These are phyloP conservation scores for Lepidocyrtoides sp. DNA, from an alignment of 2,888 invertebrate species.

Conservation along the genomic window DNA sequence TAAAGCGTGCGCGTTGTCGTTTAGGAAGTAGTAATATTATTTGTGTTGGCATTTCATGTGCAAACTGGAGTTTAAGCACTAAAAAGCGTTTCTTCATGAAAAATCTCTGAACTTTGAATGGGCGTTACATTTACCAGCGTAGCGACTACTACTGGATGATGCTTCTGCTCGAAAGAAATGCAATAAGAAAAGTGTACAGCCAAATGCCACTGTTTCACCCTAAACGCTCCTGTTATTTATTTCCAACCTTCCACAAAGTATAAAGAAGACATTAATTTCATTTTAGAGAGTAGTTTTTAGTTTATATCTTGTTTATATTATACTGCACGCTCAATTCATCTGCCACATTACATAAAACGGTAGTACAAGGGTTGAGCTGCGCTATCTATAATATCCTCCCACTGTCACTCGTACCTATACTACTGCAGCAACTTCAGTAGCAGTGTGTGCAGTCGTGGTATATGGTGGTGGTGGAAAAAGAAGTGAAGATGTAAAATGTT, in stretches of 20 bases:
- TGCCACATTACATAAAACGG: conserved; percentile 39
- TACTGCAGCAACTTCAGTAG: background rate
- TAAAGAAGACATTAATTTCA: conserved; percentile 63
- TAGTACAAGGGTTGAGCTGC: conserved; percentile 5
- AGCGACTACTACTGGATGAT: conserved; percentile 11
- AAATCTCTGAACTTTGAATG: conserved; percentile 43
- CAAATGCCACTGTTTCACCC: conserved; percentile 46
- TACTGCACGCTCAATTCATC: conserved; percentile 47
- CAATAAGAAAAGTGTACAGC: background rate
- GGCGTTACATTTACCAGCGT: conserved; percentile 34
- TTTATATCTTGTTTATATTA: conserved; percentile 58
- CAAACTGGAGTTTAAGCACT: background rate
- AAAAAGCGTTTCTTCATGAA: background rate
- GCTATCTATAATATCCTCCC: conserved; percentile 31
- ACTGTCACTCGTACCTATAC: conserved; percentile 41
- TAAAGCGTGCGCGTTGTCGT: background rate
- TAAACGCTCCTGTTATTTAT: conserved; percentile 38
- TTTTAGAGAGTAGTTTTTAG: conserved; percentile 19
- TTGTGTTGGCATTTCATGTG: background rate
- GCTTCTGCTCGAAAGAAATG: conserved; percentile 1
- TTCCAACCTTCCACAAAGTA: conserved; percentile 53
- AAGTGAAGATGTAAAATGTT: conserved; percentile 42
- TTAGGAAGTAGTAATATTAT: background rate
- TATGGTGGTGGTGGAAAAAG: background rate
- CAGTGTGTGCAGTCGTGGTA: too few species aligned